A percentile compares a stretch with the other conserved stretches of the same genome.
These are phyloP conservation scores for Anser brachyrhynchus DNA, from an alignment of 2,113 vertebrate genomes.

Conservation along the genomic window DNA sequence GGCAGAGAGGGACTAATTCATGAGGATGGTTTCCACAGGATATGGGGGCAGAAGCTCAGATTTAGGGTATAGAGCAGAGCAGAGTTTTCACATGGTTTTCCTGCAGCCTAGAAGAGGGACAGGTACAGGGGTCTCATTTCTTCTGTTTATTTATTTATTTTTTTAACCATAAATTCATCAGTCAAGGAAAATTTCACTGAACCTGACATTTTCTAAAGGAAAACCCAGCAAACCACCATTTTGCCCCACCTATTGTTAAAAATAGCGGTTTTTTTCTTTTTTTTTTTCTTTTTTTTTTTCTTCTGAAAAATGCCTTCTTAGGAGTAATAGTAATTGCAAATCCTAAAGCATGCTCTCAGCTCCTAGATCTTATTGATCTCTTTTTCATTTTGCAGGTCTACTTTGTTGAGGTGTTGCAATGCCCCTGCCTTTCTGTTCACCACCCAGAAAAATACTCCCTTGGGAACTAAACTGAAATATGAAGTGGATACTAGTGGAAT, in stretches of 20 bases:
- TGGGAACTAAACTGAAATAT: constrained; percentile 92
- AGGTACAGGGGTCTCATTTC: background rate
- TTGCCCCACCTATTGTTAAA: background rate
- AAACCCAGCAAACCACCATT: background rate
- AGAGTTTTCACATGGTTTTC: background rate
- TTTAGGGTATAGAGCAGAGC: background rate
- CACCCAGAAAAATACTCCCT: constrained; percentile 95
- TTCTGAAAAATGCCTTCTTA: background rate
- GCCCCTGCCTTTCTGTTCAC: constrained; percentile 95
- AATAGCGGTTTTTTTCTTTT: background rate
- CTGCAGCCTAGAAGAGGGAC: background rate
- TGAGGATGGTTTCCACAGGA: background rate
- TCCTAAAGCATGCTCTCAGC: background rate
- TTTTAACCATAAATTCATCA: too few relatives aligned
- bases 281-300: background rate
- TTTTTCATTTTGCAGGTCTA: constrained; percentile 78
- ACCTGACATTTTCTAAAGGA: background rate
- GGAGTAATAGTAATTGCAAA: background rate
- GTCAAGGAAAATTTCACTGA: background rate
- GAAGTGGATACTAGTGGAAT: constrained; percentile 95
- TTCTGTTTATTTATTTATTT: background rate
- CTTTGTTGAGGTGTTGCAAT: constrained; percentile 93
- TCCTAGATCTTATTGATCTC: background rate
- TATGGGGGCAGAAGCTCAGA: background rate
- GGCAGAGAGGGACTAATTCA: background rate